These are phyloP conservation scores for Ectemnius continuus DNA, from an alignment of 2,888 invertebrate genomes.

Conservation along the genomic window DNA sequence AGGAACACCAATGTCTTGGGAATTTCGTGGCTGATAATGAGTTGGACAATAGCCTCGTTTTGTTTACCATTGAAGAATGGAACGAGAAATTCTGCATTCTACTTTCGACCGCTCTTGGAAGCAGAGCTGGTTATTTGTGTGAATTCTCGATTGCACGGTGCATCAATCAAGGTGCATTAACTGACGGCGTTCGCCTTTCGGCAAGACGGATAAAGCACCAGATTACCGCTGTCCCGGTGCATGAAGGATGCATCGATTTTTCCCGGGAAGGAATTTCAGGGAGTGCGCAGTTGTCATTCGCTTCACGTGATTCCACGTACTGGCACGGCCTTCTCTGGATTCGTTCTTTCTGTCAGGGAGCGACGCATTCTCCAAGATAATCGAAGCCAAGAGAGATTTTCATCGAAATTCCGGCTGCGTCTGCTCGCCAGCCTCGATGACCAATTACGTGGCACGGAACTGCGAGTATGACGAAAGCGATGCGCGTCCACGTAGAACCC, in stretches of 20 bases:
- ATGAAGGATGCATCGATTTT: constrained; percentile 42
- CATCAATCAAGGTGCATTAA: constrained; percentile 49
- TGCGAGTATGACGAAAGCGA: constrained; percentile 4
- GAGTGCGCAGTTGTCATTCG: constrained; percentile 40
- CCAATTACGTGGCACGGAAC: constrained; percentile 17
- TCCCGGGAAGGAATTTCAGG: constrained; percentile 27
- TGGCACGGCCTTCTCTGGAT: constrained; percentile 3
- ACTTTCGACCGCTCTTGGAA: too few relatives aligned
- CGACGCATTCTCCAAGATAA: constrained; percentile 33
- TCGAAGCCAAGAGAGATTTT: constrained; percentile 20
- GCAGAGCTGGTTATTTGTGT: too few relatives aligned
- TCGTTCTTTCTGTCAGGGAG: constrained; percentile 3
- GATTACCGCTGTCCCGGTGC: constrained; percentile 45
- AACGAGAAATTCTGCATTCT: too few relatives aligned
- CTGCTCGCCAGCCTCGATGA: neutral
- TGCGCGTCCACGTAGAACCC: constrained; percentile 11
- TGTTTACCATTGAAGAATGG: too few relatives aligned
- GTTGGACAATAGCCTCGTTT: too few relatives aligned
- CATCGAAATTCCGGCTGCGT: constrained; percentile 5
- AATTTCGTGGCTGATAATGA: too few relatives aligned
- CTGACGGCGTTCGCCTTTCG: constrained; percentile 24
- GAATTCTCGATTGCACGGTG: constrained; percentile 12
- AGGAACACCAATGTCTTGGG: too few relatives aligned
- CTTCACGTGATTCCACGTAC: constrained; percentile 20
- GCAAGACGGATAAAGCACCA: constrained; percentile 24